These are phyloP conservation scores for Glyptemys insculpta DNA, from an alignment of 2,797 vertebrate species.

Conservation along the genomic window DNA sequence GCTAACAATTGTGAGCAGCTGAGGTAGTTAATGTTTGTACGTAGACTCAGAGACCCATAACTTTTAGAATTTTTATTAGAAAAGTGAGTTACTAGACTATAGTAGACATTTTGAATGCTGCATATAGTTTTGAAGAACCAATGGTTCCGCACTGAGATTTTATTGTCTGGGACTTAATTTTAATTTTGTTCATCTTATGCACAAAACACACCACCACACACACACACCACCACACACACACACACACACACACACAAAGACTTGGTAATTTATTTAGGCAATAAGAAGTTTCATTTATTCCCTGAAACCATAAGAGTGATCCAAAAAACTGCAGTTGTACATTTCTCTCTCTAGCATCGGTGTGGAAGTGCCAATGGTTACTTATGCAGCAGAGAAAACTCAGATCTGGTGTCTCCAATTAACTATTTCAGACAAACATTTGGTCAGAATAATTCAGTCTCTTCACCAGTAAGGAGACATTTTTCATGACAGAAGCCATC, in stretches of 20 bases:
- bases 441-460: not conserved
- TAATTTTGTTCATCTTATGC: not conserved
- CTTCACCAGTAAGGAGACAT: not conserved
- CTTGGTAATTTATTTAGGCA: not conserved
- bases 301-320: not conserved
- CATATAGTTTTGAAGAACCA: not conserved
- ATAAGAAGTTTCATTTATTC: not conserved
- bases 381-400: not conserved
- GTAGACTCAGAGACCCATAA: not conserved
- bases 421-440: not conserved
- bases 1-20: not conserved
- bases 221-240: no score
- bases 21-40: not conserved
- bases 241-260: no score
- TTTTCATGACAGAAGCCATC: not conserved
- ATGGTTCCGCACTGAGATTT: not conserved
- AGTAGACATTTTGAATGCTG: not conserved
- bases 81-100: not conserved
- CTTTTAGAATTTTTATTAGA: not conserved
- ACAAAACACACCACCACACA: not conserved
- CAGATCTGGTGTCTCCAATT: not conserved
- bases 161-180: not conserved
- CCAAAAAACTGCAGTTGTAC: not conserved
- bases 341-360: not conserved
- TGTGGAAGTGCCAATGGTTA: no score